Percentiles rank a stretch among this genome's conserved stretches.
These are phyloP conservation scores for Agapornis roseicollis DNA, from an alignment of 2,113 vertebrate genomes.

Conservation along the genomic window DNA sequence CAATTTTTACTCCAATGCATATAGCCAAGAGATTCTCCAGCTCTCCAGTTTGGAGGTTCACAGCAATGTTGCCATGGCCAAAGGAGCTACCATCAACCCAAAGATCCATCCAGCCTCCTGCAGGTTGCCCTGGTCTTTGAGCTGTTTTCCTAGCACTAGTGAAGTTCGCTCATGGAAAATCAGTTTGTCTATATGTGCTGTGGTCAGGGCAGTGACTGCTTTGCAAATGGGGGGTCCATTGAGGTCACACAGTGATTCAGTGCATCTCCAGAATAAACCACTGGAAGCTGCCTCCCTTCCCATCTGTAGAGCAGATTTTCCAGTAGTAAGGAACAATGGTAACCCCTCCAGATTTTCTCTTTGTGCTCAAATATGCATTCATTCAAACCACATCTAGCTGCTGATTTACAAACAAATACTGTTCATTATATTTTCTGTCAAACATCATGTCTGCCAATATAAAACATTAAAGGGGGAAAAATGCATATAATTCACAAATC, in stretches of 20 bases:
- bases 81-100: not conserved
- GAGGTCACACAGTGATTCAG: not conserved
- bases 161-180: not conserved
- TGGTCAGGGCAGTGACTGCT: not conserved
- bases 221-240: not conserved
- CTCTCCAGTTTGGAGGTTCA: not conserved
- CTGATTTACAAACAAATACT: slow-evolving; percentile 32
- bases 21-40: not conserved
- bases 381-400: not conserved
- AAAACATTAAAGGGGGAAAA: not conserved
- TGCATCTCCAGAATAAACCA: not conserved
- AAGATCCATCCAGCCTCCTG: not conserved
- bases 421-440: slow-evolving; percentile 13
- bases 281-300: not conserved
- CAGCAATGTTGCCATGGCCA: not conserved
- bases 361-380: not conserved
- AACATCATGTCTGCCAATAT: not conserved
- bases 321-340: not conserved
- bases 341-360: not conserved
- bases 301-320: not conserved
- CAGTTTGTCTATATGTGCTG: not conserved
- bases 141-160: not conserved
- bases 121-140: not conserved
- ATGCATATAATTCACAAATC: slow-evolving; percentile 33
- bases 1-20: not conserved